Conservation (phyloP, 2,113 vertebrate species). For the Brachyistius frenatus region DNA sequence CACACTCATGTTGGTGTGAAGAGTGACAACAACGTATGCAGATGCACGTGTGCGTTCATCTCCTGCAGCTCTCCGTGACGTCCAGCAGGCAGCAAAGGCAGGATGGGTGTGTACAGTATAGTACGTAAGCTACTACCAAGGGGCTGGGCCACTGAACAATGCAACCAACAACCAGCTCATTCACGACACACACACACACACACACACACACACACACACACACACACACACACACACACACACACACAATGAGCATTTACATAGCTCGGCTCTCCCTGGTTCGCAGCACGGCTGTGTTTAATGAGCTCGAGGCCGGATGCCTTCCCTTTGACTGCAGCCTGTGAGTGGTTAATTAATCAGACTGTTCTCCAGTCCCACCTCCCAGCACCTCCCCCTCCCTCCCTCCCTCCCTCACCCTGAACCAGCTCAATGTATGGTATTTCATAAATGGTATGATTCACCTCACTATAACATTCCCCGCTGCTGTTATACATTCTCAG, state of each 20-base stretch:
- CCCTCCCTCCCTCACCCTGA: background rate
- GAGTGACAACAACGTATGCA: background rate
- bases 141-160: constrained; percentile 43
- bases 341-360: constrained; percentile 82
- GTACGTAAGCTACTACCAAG: background rate
- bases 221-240: constrained; percentile 35
- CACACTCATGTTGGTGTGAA: background rate
- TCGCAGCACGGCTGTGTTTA: constrained; percentile 66
- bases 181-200: constrained; percentile 52
- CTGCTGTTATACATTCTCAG: background rate
- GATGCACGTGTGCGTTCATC: background rate
- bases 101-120: constrained; percentile 1
- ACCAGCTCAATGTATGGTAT: constrained; percentile 18
- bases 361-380: constrained; percentile 36
- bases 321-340: constrained; percentile 67
- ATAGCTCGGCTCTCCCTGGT: constrained; percentile 49
- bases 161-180: constrained; percentile 32
- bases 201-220: constrained; percentile 20
- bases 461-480: background rate
- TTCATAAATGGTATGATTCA: constrained; percentile 31
- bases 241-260: constrained; percentile 38
- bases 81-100: constrained; percentile 14
- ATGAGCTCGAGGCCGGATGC: constrained; percentile 76
- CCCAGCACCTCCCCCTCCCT: background rate
- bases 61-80: background rate